A percentile compares a stretch with the other conserved stretches of the same genome.
Conservation (phyloP, 2,113 vertebrate species). For the Choloepus hoffmanni region DNA sequence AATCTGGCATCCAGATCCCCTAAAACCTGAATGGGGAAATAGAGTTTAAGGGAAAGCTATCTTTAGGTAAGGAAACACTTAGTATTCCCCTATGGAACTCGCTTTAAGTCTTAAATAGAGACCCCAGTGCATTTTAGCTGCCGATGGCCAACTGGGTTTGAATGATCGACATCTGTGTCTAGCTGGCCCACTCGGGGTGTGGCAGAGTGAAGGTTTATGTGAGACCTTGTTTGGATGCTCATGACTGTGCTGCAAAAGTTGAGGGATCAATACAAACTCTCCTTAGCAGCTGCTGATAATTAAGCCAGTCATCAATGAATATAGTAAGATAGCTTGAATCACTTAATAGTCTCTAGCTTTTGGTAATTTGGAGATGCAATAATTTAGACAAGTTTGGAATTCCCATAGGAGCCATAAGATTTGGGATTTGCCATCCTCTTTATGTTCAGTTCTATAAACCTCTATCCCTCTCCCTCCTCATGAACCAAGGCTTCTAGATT, state of each 20-base stretch:
- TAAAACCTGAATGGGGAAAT: not conserved
- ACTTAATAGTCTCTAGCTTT: not conserved
- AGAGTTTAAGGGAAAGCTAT: not conserved
- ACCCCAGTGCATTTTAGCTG: not conserved
- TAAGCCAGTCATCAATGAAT: not conserved
- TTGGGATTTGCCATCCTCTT: not conserved
- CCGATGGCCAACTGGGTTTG: not conserved
- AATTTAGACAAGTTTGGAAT: not conserved
- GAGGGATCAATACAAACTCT: not conserved
- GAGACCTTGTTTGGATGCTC: not conserved
- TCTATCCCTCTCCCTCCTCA: not conserved
- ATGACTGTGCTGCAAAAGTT: not conserved
- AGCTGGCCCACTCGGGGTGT: not conserved
- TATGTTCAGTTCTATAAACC: not conserved
- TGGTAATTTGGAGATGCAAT: not conserved
- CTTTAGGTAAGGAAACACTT: not conserved
- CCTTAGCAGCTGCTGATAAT: not conserved
- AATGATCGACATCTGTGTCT: not conserved
- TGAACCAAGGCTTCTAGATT: not conserved
- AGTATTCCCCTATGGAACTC: not conserved
- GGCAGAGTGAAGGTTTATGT: not conserved
- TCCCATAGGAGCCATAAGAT: not conserved
- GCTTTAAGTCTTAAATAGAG: not conserved
- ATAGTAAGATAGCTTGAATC: not conserved
- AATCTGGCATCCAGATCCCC: not conserved